These are phyloP conservation scores for Solenopsis fugax DNA, from an alignment of 1,140 invertebrate species.

Conservation along the genomic window DNA sequence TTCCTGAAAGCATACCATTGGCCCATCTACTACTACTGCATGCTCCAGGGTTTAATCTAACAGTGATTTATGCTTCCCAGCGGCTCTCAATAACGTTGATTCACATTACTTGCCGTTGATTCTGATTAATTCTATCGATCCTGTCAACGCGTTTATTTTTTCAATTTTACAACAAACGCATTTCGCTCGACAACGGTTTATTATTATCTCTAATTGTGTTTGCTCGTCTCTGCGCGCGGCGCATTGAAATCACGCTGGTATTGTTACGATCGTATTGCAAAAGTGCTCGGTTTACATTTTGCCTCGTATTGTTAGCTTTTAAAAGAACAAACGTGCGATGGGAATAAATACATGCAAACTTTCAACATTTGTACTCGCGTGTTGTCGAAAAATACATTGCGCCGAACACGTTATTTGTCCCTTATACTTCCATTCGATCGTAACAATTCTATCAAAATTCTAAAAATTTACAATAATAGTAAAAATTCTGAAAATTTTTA, in stretches of 20 bases:
- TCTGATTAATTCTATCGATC: constrained; percentile 56
- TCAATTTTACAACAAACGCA: constrained; percentile 33
- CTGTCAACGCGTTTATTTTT: constrained; percentile 49
- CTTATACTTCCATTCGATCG: constrained; percentile 5
- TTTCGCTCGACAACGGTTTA: constrained; percentile 37
- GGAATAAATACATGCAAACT: constrained; percentile 28
- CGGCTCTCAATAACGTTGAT: constrained; percentile 79
- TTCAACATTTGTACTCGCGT: constrained; percentile 7
- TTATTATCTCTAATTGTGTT: constrained; percentile 52
- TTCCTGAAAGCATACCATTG: constrained; percentile 82
- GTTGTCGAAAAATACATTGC: constrained; percentile 31
- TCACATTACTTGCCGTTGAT: constrained; percentile 56
- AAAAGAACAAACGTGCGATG: constrained; percentile 29
- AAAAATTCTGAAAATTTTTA: not conserved
- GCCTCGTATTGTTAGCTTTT: constrained; percentile 36
- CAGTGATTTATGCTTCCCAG: constrained; percentile 84
- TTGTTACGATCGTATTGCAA: constrained; percentile 37
- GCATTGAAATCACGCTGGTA: constrained; percentile 26
- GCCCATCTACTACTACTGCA: constrained; percentile 78
- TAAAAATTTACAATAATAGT: not conserved
- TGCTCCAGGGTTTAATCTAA: constrained; percentile 85
- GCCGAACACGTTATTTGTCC: constrained; percentile 22
- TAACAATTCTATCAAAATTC: constrained; percentile 11
- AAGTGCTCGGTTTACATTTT: constrained; percentile 47
- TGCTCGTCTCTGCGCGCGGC: not conserved